A percentile compares a stretch with the other conserved stretches of the same genome.
Evolutionary conservation across 2,888 invertebrate genomes (phyloP).

Genomic region (Ryuthela nishihirai): DNA sequence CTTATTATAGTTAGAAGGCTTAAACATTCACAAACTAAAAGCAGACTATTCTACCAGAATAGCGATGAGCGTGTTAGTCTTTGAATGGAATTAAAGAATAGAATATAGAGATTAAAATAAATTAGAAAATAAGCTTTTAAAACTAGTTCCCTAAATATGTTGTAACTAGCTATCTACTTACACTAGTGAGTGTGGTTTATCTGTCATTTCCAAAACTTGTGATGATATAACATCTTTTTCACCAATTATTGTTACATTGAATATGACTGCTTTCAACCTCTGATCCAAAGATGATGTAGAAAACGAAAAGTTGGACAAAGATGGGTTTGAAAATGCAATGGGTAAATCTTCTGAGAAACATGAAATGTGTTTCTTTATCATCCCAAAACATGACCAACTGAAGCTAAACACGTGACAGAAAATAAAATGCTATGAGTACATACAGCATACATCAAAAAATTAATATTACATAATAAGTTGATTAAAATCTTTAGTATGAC

Average conservation of each 20-base stretch:
- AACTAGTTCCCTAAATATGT: too few relatives aligned
- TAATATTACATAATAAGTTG: neutral
- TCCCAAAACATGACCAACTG: constrained; percentile 10
- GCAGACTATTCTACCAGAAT: too few relatives aligned
- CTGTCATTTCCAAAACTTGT: constrained; percentile 20
- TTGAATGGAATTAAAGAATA: too few relatives aligned
- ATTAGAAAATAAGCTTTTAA: too few relatives aligned
- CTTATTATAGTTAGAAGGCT: too few relatives aligned
- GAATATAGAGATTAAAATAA: too few relatives aligned
- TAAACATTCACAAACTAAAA: too few relatives aligned
- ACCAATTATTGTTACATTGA: constrained; percentile 15
- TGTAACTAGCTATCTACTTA: too few relatives aligned
- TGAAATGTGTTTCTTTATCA: constrained; percentile 8
- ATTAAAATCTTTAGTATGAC: neutral
- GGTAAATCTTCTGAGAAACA: constrained; percentile 5
- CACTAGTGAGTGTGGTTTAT: constrained; percentile 6
- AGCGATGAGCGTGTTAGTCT: too few relatives aligned
- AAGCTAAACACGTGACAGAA: too few relatives aligned
- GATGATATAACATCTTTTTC: constrained; percentile 3
- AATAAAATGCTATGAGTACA: too few relatives aligned
- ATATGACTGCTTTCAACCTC: constrained; percentile 6
- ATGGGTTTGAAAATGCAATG: constrained; percentile 1
- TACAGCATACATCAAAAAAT: too few relatives aligned
- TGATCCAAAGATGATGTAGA: constrained; percentile 5
- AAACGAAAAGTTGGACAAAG: neutral